Percentiles rank a stretch among this genome's conserved stretches.
Conservation (phyloP, 2,888 invertebrate species). For the Carpatolechia fugitivella region DNA sequence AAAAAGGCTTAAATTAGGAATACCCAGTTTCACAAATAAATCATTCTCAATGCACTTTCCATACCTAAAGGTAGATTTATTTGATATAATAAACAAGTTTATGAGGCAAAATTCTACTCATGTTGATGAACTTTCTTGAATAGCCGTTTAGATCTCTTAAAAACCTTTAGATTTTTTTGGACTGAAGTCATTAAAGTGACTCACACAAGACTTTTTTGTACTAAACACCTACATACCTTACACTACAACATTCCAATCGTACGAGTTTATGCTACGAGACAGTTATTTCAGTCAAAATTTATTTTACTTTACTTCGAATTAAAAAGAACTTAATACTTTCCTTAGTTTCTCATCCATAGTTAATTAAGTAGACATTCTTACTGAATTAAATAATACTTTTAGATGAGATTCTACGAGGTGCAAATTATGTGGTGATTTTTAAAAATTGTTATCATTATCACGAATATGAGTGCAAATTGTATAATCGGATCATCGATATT, state of each 20-base stretch:
- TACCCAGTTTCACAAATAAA: constrained; percentile 30
- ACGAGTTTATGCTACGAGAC: constrained; percentile 74
- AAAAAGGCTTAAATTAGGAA: constrained; percentile 43
- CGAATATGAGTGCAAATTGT: constrained; percentile 47
- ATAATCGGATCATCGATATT: constrained; percentile 42
- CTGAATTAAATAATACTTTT: constrained; percentile 23
- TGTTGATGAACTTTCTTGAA: neutral
- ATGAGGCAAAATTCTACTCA: neutral
- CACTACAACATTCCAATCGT: constrained; percentile 66
- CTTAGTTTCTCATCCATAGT: constrained; percentile 17
- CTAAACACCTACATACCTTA: constrained; percentile 74
- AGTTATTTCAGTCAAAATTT: constrained; percentile 76
- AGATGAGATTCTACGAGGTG: constrained; percentile 50
- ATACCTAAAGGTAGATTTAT: neutral
- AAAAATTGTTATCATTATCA: constrained; percentile 33
- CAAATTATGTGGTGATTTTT: constrained; percentile 46
- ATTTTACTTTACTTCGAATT: constrained; percentile 54
- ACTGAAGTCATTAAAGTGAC: constrained; percentile 4
- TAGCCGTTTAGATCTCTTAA: neutral
- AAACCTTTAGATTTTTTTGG: constrained; percentile 4
- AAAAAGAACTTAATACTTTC: constrained; percentile 32
- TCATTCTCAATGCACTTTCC: neutral
- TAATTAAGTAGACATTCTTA: neutral
- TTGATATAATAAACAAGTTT: neutral
- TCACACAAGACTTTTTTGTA: constrained; percentile 49